Evolutionary conservation across 2,113 vertebrate species (phyloP).

Genomic region (Prunella fulvescens): DNA sequence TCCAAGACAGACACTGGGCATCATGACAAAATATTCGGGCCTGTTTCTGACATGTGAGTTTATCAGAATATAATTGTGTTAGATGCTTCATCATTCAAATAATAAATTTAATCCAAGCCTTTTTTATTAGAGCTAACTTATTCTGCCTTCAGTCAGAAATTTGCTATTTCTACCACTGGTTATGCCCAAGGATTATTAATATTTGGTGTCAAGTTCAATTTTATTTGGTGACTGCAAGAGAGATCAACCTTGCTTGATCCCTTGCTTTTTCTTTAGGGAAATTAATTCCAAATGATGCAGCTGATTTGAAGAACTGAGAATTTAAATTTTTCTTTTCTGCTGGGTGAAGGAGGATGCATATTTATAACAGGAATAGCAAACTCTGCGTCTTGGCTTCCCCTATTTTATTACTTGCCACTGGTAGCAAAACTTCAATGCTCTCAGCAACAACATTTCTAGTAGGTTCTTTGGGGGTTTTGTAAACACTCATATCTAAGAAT

Average conservation of each 20-base stretch:
- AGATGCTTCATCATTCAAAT: not conserved
- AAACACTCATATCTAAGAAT: not conserved
- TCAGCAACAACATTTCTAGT: not conserved
- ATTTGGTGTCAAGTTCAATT: conserved; percentile 33
- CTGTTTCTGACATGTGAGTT: not conserved
- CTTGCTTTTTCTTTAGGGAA: conserved; percentile 32
- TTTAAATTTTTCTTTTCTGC: conserved; percentile 28
- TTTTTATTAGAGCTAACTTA: not conserved
- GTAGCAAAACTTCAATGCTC: not conserved
- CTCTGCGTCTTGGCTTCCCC: not conserved
- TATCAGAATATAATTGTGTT: not conserved
- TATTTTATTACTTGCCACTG: not conserved
- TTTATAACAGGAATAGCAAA: conserved; percentile 5
- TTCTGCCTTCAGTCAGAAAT: conserved; percentile 20
- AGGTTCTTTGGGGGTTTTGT: not conserved
- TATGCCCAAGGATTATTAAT: conserved; percentile 36
- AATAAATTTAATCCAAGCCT: not conserved
- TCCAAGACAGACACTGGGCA: not conserved
- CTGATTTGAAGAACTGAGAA: conserved; percentile 27
- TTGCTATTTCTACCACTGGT: not conserved
- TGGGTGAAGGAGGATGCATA: not conserved
- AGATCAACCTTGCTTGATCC: conserved; percentile 33
- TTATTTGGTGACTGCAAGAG: conserved; percentile 28
- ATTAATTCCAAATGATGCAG: conserved; percentile 51
- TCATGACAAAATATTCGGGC: not conserved